Percentiles rank a stretch among this genome's conserved stretches.
Evolutionary conservation across 2,797 vertebrate genomes (phyloP).

Genomic region (Molossus molossus): DNA sequence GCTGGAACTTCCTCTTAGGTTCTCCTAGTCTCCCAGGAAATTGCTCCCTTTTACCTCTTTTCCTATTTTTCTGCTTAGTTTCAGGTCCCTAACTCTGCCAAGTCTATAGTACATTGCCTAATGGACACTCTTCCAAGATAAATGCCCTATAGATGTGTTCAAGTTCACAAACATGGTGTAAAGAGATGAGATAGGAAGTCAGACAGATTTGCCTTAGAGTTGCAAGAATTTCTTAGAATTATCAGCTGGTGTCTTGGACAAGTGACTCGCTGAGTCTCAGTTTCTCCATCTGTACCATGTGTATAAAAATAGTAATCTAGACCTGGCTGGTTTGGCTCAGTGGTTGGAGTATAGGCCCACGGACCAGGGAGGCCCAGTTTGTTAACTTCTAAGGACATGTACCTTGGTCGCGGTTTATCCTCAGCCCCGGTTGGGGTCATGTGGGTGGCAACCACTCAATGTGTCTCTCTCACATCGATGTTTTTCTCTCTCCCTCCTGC

Average conservation of each 20-base stretch:
- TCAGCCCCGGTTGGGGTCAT: too few relatives aligned
- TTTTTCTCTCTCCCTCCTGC: too few relatives aligned
- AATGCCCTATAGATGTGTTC: background rate
- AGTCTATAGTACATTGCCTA: background rate
- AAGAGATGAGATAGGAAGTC: background rate
- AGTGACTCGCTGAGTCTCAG: background rate
- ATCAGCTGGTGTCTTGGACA: background rate
- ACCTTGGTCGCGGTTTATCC: too few relatives aligned
- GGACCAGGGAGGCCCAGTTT: too few relatives aligned
- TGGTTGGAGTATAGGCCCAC: too few relatives aligned
- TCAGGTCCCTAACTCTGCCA: background rate
- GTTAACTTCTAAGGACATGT: too few relatives aligned
- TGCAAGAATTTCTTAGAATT: constrained; percentile 32
- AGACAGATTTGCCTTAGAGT: constrained; percentile 12
- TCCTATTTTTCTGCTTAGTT: constrained; percentile 8
- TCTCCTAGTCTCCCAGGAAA: background rate
- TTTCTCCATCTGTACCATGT: constrained; percentile 29
- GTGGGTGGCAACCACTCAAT: too few relatives aligned
- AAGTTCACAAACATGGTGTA: background rate
- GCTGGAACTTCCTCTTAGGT: background rate
- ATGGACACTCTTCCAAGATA: background rate
- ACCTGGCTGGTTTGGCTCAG: too few relatives aligned
- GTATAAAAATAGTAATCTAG: background rate
- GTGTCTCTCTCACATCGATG: too few relatives aligned
- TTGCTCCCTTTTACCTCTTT: background rate